Evolutionary conservation across 2,888 invertebrate genomes (phyloP), one percentile per base, ranked within the genome.

Genomic region (Mythimna ferrago): DNA sequence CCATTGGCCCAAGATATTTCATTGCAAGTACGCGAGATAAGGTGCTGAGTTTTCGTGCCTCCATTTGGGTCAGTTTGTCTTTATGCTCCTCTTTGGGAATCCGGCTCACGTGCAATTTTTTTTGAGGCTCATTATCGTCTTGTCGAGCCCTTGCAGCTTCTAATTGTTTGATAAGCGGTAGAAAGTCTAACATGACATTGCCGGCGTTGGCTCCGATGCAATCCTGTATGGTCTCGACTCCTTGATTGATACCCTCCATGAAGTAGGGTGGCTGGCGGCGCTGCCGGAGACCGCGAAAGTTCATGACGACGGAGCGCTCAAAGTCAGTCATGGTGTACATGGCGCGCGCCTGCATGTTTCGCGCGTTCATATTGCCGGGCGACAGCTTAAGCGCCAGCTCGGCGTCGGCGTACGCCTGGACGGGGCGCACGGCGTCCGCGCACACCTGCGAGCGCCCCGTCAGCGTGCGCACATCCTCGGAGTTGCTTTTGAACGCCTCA

Each of bases 1-100:
- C 96, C 96, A 96, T 96, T 2, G 95, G 95, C 1, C 95, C 96
- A 10, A 96, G 89, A 87, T 96, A 96, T 88, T 96, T 96, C 94
- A 94, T 95, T 48, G 96, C 95, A 48, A 96, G 91, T 21, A 96
- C 96, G 44, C 95, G 92, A 32, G 94, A 88, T 73, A 96, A 86
- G 2, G 92, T 94, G n/a, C 89, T 84, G 81, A 92, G 87, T 83
- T 94, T 94, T 53, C 95, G 90, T 10, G 94, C 94, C 81, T 96
- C 93, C 93, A 94, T 93, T 89, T 95, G 96, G 6, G 95, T 94
- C 21, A 96, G 83, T 76, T 94, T 94, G n/a, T 87, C 85, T 85
- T 91, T 92, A 67, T 84, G 83, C 80, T 92, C 90, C 3, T 87
- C 90, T 73, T 90, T 90, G 2, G 96, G 96, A 66, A 96, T 96